Percentiles rank a stretch among this genome's conserved stretches.
These are phyloP conservation scores for Habropoda laboriosa DNA, from an alignment of 1,140 invertebrate species.

Conservation along the genomic window DNA sequence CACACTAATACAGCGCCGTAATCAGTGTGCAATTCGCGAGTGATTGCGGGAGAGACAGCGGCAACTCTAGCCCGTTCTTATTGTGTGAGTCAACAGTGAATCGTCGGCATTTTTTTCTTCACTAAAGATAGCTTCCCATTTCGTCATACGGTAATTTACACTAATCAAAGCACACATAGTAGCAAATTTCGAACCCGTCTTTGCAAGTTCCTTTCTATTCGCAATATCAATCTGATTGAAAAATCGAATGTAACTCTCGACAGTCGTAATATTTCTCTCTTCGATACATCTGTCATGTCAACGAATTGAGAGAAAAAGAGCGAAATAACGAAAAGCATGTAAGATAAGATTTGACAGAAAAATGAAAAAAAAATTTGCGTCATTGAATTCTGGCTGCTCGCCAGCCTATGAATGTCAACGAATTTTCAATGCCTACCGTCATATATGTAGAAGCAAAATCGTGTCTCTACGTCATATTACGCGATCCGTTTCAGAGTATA, in stretches of 20 bases:
- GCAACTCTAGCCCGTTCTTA: slow-evolving; percentile 45
- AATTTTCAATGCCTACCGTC: slow-evolving; percentile 17
- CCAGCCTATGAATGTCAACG: slow-evolving; percentile 23
- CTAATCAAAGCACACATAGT: slow-evolving; percentile 56
- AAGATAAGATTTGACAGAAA: neutral
- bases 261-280: neutral
- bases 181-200: slow-evolving; percentile 7
- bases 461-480: slow-evolving; percentile 43
- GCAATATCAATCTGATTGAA: neutral
- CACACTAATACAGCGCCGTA: neutral
- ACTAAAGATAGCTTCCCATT: slow-evolving; percentile 59
- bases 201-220: neutral
- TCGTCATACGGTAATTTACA: slow-evolving; percentile 41
- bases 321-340: neutral
- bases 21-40: slow-evolving; percentile 1
- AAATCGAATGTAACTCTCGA: neutral
- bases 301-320: neutral
- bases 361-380: slow-evolving; percentile 1
- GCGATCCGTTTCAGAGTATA: slow-evolving; percentile 54
- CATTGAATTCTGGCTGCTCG: slow-evolving; percentile 24
- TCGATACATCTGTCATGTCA: neutral
- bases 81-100: slow-evolving; percentile 57
- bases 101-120: slow-evolving; percentile 46
- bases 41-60: slow-evolving; percentile 34
- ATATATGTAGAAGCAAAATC: slow-evolving; percentile 29